Conservation (phyloP, 92 coral and sea anemone species). For the Umimayanthus chanpuru region DNA sequence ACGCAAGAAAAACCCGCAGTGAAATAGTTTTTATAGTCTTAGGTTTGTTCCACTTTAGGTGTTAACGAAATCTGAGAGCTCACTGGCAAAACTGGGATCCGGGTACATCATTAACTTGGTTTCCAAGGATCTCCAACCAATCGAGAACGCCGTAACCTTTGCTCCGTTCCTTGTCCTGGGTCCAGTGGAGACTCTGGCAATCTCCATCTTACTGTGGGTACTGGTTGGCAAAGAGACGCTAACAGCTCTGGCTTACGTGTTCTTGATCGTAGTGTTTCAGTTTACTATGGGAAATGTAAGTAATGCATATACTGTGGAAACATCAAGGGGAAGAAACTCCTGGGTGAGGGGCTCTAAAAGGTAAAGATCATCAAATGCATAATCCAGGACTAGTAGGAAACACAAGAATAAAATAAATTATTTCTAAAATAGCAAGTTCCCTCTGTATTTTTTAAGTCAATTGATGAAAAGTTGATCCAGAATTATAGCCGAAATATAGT, state of each 20-base stretch:
- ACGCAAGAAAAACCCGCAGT: too few relatives aligned
- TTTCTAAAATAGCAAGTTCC: too few relatives aligned
- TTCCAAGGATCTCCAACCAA: slow-evolving; percentile 51
- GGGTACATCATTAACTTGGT: slow-evolving; percentile 47
- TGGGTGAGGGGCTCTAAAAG: too few relatives aligned
- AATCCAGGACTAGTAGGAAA: too few relatives aligned
- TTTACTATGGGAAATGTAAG: slow-evolving; percentile 40
- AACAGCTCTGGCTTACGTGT: slow-evolving; percentile 37
- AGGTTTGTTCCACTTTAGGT: not conserved
- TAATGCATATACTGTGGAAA: not conserved
- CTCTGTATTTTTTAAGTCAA: too few relatives aligned
- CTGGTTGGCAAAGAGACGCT: slow-evolving; percentile 47
- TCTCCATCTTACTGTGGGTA: slow-evolving; percentile 44
- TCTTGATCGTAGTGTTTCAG: slow-evolving; percentile 48
- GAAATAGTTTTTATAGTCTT: too few relatives aligned
- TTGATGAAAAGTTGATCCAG: too few relatives aligned
- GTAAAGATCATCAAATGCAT: too few relatives aligned
- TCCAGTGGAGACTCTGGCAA: slow-evolving; percentile 41
- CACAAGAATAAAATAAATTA: too few relatives aligned
- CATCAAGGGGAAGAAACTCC: too few relatives aligned
- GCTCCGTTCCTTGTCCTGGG: slow-evolving; percentile 46
- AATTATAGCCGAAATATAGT: too few relatives aligned
- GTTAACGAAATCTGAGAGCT: slow-evolving; percentile 25
- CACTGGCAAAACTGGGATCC: slow-evolving; percentile 43
- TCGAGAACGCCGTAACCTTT: slow-evolving; percentile 40